Evolutionary conservation across 2,888 invertebrate genomes (phyloP), one percentile per base, ranked within the genome.

Genomic region (Apotomis betuletana): DNA sequence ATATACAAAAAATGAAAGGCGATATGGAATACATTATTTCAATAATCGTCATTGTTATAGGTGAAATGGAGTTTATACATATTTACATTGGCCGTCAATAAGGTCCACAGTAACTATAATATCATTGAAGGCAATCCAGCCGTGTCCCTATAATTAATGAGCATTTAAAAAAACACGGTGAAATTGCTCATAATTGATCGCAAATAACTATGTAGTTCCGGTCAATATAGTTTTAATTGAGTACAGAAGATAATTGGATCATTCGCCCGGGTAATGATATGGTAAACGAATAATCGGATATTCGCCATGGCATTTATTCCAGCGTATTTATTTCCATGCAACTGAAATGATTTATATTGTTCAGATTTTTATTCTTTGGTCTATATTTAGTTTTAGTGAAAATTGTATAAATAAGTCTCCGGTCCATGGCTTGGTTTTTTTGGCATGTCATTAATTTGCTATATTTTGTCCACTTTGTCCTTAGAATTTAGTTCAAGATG

Each of bases 241-340:
- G 75, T 78, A 73, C 75, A 76, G 74, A 74, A 76, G 72, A 78
- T 83, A 84, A 84, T 84, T 83, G 81, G 78, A 78, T 79, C 74
- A 81, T 78, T 75, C 76, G 74, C 69, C 69, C 73, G 74, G 70
- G 78, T 78, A 82, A 81, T 81, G 75, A 81, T 74, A 78, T 74
- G 76, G 74, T 77, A 74, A 79, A 73, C 76, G 78, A 78, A 79
- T 79, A 76, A 76, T 58, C 71, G 71, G 69, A 79, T 77, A 70
- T 76, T 77, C 79, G 27, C 27, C 2, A 27, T 27, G 0, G 74
- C 71, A 78, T 79, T 78, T 76, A 77, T 78, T 72, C 69, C 54
- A 55, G 27, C 27, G 27, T 27, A 27, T 27, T 27, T 27, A 2
- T 27, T 59, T 38, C 54, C 54, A 41, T 64, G 8, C 1, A 51